Evolutionary conservation across 2,888 invertebrate species (phyloP), one percentile per base, ranked within the genome.

Genomic region (Horisme vitalbata): DNA sequence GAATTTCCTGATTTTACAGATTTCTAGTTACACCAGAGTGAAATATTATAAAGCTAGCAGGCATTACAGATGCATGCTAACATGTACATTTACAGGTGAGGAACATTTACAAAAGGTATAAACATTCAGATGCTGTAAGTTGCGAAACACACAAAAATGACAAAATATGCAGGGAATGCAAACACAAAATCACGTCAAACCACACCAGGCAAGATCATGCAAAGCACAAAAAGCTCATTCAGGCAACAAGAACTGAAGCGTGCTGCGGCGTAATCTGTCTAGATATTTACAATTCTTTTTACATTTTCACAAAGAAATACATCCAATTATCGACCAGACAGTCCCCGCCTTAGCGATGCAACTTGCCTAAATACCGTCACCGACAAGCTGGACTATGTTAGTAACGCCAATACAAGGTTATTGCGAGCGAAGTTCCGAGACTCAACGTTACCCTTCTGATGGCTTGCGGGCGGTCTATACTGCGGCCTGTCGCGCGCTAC

Each of bases 391-490:
- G 69, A 64, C 68, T 55, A 68, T 58, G 71, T 86, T 86, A 87
- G 80, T 83, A 75, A 69, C 62, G 77, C 77, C 70, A 67, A 68
- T 67, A 74, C 68, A 68, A 68, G 61, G 67, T 75, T 76, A 79
- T 66, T 74, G 67, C 72, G 73, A 72, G 74, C 70, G 70, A 71
- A 71, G 71, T 70, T 71, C 68, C 56, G 54, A 48, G 65, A 71
- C 69, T 66, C 56, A 79, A 86, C 83, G 68, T 89, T 89, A 88
- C 88, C 89, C 87, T 83, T 82, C 63, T 83, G 86, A 74, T 89
- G 89, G 61, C 81, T 84, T 68, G 83, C 62, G 61, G 88, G 88
- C 79, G 78, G 78, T 77, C 68, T 80, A 77, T 83, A 84, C 74
- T 69, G 67, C 73, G 77, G 76, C 69, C 79, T 78, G 78, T 71